These are phyloP conservation scores for Acropternis orthonyx DNA, from an alignment of 2,797 vertebrate genomes.

Conservation along the genomic window DNA sequence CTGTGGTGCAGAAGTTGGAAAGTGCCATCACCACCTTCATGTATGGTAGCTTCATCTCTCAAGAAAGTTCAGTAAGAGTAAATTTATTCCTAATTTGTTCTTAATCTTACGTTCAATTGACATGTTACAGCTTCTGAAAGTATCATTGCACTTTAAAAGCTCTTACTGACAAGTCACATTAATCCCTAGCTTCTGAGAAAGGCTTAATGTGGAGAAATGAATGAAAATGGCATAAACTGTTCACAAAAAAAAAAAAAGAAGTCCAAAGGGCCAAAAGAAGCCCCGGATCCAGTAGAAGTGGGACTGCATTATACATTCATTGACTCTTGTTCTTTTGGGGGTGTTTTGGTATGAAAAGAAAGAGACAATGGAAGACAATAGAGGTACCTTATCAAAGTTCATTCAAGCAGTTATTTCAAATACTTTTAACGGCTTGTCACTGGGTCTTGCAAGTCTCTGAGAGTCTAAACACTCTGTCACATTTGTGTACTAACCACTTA, in stretches of 20 bases:
- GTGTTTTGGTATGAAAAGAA: conserved; percentile 85
- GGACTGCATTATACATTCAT: conserved; percentile 88
- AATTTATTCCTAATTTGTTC: conserved; percentile 74
- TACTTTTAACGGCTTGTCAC: conserved; percentile 99
- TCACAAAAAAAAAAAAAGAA: conserved; percentile 70
- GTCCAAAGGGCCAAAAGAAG: conserved; percentile 72
- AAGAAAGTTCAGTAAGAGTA: conserved; percentile 8
- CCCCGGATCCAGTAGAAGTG: conserved; percentile 78
- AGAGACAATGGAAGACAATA: conserved; percentile 88
- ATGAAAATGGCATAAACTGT: conserved; percentile 77
- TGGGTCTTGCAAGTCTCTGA: conserved; percentile 86
- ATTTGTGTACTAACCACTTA: conserved; percentile 99
- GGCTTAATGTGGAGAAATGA: conserved; percentile 70
- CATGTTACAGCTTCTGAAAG: conserved; percentile 54
- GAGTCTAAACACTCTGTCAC: conserved; percentile 94
- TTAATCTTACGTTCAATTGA: conserved; percentile 59
- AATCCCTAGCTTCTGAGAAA: conserved; percentile 68
- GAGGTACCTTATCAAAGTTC: conserved; percentile 88
- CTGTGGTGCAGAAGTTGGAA: not conserved
- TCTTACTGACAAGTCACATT: conserved; percentile 68
- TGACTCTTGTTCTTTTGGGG: conserved; percentile 87
- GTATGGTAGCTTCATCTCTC: not conserved
- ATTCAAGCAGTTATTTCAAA: conserved; percentile 89
- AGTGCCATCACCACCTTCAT: not conserved
- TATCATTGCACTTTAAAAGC: conserved; percentile 71